Evolutionary conservation across 2,113 vertebrate genomes (phyloP), one percentile per base, ranked within the genome.

Genomic region (Gambusia holbrooki): DNA sequence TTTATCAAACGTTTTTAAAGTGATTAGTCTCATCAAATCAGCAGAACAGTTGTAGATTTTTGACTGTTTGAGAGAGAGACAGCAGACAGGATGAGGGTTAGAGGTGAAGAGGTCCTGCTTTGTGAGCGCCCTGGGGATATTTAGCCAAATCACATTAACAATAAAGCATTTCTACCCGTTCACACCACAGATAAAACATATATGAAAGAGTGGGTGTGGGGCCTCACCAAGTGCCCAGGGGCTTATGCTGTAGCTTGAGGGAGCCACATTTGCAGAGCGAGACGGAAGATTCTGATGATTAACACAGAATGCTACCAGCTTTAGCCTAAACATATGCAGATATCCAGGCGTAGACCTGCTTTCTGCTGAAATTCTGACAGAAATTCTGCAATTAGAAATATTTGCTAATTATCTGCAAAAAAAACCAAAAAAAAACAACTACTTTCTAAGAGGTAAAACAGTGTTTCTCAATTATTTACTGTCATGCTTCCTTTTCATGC

Each of bases 111-210:
- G 95, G 94, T 91, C 79, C 94, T 94, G 95, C 93, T 94, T 94
- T 94, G 93, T 96, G 93, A 91, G 89, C 77, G 95, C 96, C 96
- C 95, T 1, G 85, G 86, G 93, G 96, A 95, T 92, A 94, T 92
- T 94, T 80, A 86, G 92, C 95, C 94, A 97, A 97, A 97, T 97
- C 96, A 96, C 95, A 97, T 97, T 97, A 97, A 93, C 92, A 96
- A 95, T 95, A 96, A 96, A 95, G 12, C 94, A 94, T 90, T 94
- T 95, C 92, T 94, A 94, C 93, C 94, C 94, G 94, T 94, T 95
- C 96, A 92, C 93, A 94, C 66, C 73, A 74, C 60, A 79, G 71
- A 58, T 62, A 71, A 60, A 73, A 64, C 22, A 35, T 62, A 70
- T 19, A 77, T 63, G 67, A 71, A 48, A 60, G 73, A 71, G 73